A percentile compares a stretch with the other conserved stretches of the same genome.
These are phyloP conservation scores for Cryptoblepharus egeriae DNA, from an alignment of 2,797 vertebrate genomes.

Conservation along the genomic window DNA sequence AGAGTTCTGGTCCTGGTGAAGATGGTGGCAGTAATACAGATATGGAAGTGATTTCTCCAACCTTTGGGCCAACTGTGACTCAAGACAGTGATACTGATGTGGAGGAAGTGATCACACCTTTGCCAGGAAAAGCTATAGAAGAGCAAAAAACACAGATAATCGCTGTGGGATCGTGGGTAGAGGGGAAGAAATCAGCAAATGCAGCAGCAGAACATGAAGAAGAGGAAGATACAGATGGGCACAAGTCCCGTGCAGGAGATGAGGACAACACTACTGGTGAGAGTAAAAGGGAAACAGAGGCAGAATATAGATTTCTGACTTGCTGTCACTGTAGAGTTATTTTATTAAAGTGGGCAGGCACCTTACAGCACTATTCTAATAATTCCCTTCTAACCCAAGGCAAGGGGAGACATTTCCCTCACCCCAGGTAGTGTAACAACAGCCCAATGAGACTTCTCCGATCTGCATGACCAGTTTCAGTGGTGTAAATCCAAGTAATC, in stretches of 20 bases:
- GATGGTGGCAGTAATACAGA: slow-evolving; percentile 4
- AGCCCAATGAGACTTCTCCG: too few species aligned
- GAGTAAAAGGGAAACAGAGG: not conserved
- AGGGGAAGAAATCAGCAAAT: not conserved
- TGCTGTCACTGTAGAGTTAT: too few species aligned
- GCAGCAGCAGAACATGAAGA: not conserved
- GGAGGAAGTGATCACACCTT: not conserved
- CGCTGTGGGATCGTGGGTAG: not conserved
- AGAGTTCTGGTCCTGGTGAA: not conserved
- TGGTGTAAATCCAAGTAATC: too few species aligned
- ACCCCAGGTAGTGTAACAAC: too few species aligned
- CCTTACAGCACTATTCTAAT: too few species aligned
- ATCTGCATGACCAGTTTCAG: too few species aligned
- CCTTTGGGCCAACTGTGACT: not conserved
- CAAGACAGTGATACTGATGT: not conserved
- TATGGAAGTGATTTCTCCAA: not conserved
- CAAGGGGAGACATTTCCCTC: too few species aligned
- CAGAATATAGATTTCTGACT: too few species aligned
- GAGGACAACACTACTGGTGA: slow-evolving; percentile 1
- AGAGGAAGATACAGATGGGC: not conserved
- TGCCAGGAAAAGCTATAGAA: not conserved
- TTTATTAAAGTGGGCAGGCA: not conserved
- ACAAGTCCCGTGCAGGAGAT: not conserved
- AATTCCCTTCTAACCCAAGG: too few species aligned
- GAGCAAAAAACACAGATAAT: not conserved